Evolutionary conservation across 2,888 invertebrate species (phyloP).

Genomic region (Trisateles emortualis): DNA sequence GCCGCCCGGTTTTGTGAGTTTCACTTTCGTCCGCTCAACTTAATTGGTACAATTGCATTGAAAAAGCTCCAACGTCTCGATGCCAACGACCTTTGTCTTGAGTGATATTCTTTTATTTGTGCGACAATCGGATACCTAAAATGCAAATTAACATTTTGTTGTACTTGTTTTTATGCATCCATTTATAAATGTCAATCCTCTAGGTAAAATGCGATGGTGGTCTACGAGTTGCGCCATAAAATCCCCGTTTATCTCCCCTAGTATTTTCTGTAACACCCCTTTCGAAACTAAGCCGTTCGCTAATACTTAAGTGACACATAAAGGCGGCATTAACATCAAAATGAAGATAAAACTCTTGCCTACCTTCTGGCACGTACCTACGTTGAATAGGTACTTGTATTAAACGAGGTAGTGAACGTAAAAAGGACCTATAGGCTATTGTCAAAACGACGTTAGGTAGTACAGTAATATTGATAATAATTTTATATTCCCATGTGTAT

Average conservation of each 20-base stretch:
- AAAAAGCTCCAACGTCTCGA: conserved; percentile 56
- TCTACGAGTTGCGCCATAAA: conserved; percentile 36
- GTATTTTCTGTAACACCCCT: conserved; percentile 48
- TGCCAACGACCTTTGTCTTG: conserved; percentile 71
- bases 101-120: conserved; percentile 48
- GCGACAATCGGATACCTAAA: conserved; percentile 49
- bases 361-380: conserved; percentile 27
- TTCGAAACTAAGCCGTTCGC: conserved; percentile 48
- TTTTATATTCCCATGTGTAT: neutral
- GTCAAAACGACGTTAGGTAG: conserved; percentile 1
- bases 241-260: conserved; percentile 55
- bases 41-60: conserved; percentile 81
- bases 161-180: conserved; percentile 24
- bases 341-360: conserved; percentile 49
- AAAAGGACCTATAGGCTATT: conserved; percentile 10
- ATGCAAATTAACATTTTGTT: conserved; percentile 54
- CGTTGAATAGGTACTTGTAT: conserved; percentile 35
- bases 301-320: conserved; percentile 49
- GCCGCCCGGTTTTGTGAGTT: conserved; percentile 72
- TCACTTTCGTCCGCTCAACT: conserved; percentile 79
- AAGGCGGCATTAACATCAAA: conserved; percentile 50
- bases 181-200: conserved; percentile 15
- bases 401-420: conserved; percentile 30
- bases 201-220: conserved; percentile 18
- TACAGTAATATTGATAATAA: neutral